Base-by-base conservation (phyloP, 2,113 vertebrate species). In the Pseudorectes ferrugineus region DNA sequence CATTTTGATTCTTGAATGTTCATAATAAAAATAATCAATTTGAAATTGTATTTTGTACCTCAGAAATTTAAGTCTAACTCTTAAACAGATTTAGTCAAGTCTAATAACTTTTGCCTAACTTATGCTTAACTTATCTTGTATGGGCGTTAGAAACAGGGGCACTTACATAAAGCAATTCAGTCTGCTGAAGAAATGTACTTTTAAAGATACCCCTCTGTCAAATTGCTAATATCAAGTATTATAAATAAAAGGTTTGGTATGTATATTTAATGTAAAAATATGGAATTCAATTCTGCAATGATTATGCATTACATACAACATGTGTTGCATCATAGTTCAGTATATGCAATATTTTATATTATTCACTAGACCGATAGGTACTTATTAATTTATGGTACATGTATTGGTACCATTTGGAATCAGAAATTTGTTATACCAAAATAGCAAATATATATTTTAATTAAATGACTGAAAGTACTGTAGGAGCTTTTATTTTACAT, bases 121-220 rank as follows among this genome's bases (percentile, higher is more conserved):
- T 70, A 46, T 6, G 29, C 29, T 54, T 66, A 51, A 20, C 8
- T 54, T 68, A 21, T 1, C 29, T 84, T 0, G 0, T 58, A 11
- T 22, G 13, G 17, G 3, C 14, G 10, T 52, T 68, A 59, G 68
- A 67, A 73, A 65, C 43, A 74, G 17, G 55, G 15, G 9, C 12
- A 33, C 10, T 71, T 74, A 17, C 0, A 1, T 43, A 67, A 66
- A 70, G 42, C 38, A 62, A 4, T 77, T 85, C 52, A 66, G 12
- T 46, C 24, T 59, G 16, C 63, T 74, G 46, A 87, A 87, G 29
- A 89, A 73, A 57, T 66, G 11, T 68, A 17, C 14, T 81, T 91
- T 35, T 75, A 59, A 74, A 84, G 38, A 71, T 74, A 24, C 16
- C 11, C 45, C 0, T 71, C 61, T 58, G 55, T 74, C 40, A 73